Evolutionary conservation across 2,113 vertebrate genomes (phyloP).

Genomic region (Monarcha castaneiventris): DNA sequence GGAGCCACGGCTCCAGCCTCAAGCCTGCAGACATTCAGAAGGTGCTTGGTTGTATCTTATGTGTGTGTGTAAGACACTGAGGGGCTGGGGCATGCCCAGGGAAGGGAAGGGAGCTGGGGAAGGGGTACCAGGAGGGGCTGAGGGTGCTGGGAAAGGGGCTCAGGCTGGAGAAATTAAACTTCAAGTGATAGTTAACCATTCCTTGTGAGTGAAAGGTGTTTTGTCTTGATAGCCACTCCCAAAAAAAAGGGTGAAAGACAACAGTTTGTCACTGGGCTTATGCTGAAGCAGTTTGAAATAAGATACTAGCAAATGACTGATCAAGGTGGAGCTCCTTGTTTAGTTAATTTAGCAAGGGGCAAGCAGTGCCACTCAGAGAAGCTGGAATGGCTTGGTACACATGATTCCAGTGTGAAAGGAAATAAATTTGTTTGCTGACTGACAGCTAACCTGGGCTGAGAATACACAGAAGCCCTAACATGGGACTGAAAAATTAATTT

Average conservation of each 20-base stretch:
- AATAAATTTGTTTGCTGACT: background rate
- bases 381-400: background rate
- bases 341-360: background rate
- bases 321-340: background rate
- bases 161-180: background rate
- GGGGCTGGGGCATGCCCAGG: background rate
- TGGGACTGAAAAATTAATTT: background rate
- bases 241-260: background rate
- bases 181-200: background rate
- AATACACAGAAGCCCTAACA: background rate
- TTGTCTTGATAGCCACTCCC: background rate
- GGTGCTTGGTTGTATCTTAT: background rate
- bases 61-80: background rate
- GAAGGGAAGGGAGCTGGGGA: background rate
- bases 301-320: background rate
- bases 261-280: background rate
- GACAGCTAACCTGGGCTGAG: background rate
- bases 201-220: background rate
- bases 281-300: background rate
- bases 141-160: background rate
- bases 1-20: background rate
- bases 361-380: background rate
- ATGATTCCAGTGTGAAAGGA: background rate
- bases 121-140: background rate
- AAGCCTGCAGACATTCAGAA: background rate